These are phyloP conservation scores for Barnardius zonarius DNA, from an alignment of 2,113 vertebrate species.

Conservation along the genomic window DNA sequence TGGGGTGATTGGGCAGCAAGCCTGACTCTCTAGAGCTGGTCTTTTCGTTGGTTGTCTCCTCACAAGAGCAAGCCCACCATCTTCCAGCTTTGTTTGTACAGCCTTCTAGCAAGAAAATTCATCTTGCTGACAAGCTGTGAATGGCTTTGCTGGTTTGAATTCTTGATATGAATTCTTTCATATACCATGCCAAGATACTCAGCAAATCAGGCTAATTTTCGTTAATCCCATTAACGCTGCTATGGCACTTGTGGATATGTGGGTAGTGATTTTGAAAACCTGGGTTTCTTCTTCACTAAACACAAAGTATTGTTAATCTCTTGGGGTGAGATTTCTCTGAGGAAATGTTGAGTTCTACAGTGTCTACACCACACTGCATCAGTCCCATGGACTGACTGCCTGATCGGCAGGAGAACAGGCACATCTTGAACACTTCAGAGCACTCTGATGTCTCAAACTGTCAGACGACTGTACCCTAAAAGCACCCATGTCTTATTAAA, in stretches of 20 bases:
- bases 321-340: neutral
- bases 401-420: neutral
- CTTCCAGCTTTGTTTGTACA: neutral
- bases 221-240: neutral
- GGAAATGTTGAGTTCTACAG: neutral
- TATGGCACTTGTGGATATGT: neutral
- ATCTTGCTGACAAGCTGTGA: neutral
- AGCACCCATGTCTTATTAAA: neutral
- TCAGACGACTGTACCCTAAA: neutral
- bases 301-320: neutral
- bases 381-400: neutral
- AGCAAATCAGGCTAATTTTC: neutral
- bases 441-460: neutral
- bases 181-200: neutral
- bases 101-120: neutral
- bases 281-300: neutral
- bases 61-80: neutral
- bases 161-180: neutral
- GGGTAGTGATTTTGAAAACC: neutral
- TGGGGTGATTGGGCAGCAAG: neutral
- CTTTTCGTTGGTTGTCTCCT: neutral
- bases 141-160: neutral
- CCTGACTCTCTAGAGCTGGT: neutral
- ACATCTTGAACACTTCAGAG: neutral
- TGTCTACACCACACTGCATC: accelerated